phyloP scores from a whole-genome alignment of 2,888 invertebrate species.

The Chorisops tibialis region DNA sequence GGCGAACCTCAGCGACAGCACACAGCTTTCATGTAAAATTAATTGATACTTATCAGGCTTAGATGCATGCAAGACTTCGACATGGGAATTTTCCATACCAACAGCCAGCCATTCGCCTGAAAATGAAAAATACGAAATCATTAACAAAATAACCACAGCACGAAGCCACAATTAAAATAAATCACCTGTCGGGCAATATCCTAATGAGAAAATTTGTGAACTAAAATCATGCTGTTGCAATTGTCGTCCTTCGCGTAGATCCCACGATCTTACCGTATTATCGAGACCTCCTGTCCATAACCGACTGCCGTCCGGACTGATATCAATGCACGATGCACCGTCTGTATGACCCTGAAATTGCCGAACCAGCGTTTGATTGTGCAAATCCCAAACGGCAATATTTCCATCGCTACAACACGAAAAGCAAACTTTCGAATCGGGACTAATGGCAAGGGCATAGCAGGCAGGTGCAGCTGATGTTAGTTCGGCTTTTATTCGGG shows the following conservation, averaged over 20 bases:
- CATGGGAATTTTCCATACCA: constrained; percentile 97
- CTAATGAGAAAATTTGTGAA: constrained; percentile 80
- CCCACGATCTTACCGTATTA: constrained; percentile 96
- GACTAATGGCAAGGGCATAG: constrained; percentile 95
- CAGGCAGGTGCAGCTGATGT: constrained; percentile 93
- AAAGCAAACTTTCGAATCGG: constrained; percentile 96
- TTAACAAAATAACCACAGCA: background rate
- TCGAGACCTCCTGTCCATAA: constrained; percentile 93
- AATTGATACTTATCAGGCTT: constrained; percentile 95
- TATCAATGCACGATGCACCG: constrained; percentile 97
- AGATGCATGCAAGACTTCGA: constrained; percentile 87
- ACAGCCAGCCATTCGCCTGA: constrained; percentile 92
- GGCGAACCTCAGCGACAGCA: constrained; percentile 91
- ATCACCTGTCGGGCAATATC: constrained; percentile 86
- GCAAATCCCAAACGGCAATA: constrained; percentile 94
- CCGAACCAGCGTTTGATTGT: constrained; percentile 86
- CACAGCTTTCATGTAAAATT: constrained; percentile 94
- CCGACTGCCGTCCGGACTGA: constrained; percentile 87
- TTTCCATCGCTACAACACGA: constrained; percentile 98
- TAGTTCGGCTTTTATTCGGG: constrained; percentile 86
- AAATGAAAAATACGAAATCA: constrained; percentile 12
- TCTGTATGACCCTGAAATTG: constrained; percentile 96
- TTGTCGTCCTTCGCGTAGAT: constrained; percentile 87
- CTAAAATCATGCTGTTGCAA: constrained; percentile 94
- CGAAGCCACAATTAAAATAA: background rate